phyloP scores from a whole-genome alignment of 2,888 invertebrate genomes.

The Drosophila cracens region DNA sequence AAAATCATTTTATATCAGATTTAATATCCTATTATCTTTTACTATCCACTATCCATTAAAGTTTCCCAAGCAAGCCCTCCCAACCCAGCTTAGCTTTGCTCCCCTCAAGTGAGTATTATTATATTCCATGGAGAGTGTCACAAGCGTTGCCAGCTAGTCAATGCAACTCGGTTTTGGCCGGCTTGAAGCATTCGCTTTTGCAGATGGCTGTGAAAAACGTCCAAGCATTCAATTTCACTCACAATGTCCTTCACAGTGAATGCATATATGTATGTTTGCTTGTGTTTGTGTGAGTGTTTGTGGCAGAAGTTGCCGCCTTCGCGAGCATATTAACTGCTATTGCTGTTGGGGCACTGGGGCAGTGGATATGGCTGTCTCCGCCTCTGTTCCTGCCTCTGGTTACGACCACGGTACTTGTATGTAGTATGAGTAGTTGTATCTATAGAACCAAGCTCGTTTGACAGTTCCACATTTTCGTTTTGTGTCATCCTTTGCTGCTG shows the following conservation, averaged over 20 bases:
- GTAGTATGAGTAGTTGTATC: slow-evolving; percentile 67
- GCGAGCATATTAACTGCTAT: slow-evolving; percentile 61
- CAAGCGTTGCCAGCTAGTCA: slow-evolving; percentile 1
- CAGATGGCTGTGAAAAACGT: slow-evolving; percentile 36
- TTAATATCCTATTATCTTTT: neutral
- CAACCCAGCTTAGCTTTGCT: neutral
- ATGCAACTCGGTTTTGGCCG: slow-evolving; percentile 1
- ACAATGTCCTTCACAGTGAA: slow-evolving; percentile 71
- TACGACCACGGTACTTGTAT: slow-evolving; percentile 20
- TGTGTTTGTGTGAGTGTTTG: slow-evolving; percentile 9
- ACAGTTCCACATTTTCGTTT: slow-evolving; percentile 66
- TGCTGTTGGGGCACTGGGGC: slow-evolving; percentile 24
- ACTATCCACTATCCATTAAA: neutral
- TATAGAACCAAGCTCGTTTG: slow-evolving; percentile 46
- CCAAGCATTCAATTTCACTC: slow-evolving; percentile 67
- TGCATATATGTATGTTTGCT: slow-evolving; percentile 24
- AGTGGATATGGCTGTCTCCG: slow-evolving; percentile 13
- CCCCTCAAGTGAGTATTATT: neutral
- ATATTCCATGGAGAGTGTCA: neutral
- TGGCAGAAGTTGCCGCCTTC: slow-evolving; percentile 31
- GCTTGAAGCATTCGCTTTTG: slow-evolving; percentile 2
- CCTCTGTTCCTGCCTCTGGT: neutral
- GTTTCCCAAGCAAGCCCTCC: neutral
- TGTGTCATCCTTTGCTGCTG: slow-evolving; percentile 19
- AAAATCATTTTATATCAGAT: neutral